Base-by-base conservation (phyloP, 2,888 invertebrate species). In the Agrilus cyanescens region DNA sequence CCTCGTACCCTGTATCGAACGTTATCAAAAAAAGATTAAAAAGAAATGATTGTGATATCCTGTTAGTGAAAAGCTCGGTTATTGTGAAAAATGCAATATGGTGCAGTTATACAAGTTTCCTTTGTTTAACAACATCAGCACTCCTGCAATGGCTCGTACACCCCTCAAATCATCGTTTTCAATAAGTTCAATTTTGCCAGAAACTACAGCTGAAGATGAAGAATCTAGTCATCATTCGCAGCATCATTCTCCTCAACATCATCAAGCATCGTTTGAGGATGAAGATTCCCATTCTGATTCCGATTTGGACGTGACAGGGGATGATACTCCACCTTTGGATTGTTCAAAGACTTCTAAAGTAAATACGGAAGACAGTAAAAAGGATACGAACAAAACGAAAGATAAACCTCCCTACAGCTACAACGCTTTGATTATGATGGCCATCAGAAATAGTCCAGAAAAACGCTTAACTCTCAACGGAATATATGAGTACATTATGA, bases 341-440 rank as follows among this genome's bases (percentile, higher is more conserved):
- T 82, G 80, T 63, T 73, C 79, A 33, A 78, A 76, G 45, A 60
- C 59, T 31, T 54, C 59, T 4, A 46, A 62, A 50, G 49, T 49
- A 12, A 54, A 55, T 12, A 54, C 57, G 7, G 50, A 48, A 3
- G 47, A 47, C 12, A 48, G 50, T 42, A 42, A 40, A 12, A 49
- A 47, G 13, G 65, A 74, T 53, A 80, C 80, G 51, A 76, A 80
- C 56, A 82, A 82, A 57, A 82, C 82, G 55, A 82, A 81, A 63
- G 93, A 91, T 56, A 97, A 97, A 59, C 97, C 97, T 0, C 90
- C 94, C 0, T 97, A 90, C 72, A 95, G 94, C 63, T 98, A 98
- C 74, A 98, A 98, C 70, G 96, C 97, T 0, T 75, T 98, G 38
- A 98, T 98, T 59, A 97, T 97, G 95, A 97, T 97, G 96, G 97